phyloP scores from a whole-genome alignment of 2,888 invertebrate species.

The Perdita meconis region DNA sequence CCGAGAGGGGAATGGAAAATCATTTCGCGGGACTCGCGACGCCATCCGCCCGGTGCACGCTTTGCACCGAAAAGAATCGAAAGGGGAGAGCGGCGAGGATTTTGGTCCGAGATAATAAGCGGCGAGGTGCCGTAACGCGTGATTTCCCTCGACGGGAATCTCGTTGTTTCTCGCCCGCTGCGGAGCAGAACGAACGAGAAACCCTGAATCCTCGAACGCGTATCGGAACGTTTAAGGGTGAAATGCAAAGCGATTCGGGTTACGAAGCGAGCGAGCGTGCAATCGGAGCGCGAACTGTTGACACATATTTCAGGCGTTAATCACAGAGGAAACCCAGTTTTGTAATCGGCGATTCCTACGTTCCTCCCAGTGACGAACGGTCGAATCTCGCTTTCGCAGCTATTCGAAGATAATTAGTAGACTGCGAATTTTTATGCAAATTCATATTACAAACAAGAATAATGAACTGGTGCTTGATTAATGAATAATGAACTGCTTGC shows the following conservation, averaged over 20 bases:
- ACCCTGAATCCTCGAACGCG: constrained; percentile 2
- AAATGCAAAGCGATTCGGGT: neutral
- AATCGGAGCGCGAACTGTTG: neutral
- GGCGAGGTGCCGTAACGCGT: constrained; percentile 11
- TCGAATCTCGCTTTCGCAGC: no score
- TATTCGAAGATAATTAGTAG: no score
- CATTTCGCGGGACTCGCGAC: neutral
- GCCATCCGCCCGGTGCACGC: neutral
- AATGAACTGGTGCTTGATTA: no score
- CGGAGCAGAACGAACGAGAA: constrained; percentile 26
- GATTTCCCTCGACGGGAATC: constrained; percentile 31
- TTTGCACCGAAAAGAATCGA: neutral
- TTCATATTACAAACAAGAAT: no score
- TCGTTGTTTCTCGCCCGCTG: constrained; percentile 19
- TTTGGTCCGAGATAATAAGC: neutral
- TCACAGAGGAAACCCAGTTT: neutral
- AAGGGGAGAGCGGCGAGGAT: neutral
- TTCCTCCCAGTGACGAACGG: no score
- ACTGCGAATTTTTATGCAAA: no score
- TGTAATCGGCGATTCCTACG: no score
- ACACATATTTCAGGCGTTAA: neutral
- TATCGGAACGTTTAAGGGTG: neutral
- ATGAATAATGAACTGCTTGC: no score
- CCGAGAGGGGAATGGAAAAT: neutral
- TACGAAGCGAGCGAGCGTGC: neutral